These are phyloP conservation scores for Momotus momota DNA, from an alignment of 2,797 vertebrate species.

Conservation along the genomic window DNA sequence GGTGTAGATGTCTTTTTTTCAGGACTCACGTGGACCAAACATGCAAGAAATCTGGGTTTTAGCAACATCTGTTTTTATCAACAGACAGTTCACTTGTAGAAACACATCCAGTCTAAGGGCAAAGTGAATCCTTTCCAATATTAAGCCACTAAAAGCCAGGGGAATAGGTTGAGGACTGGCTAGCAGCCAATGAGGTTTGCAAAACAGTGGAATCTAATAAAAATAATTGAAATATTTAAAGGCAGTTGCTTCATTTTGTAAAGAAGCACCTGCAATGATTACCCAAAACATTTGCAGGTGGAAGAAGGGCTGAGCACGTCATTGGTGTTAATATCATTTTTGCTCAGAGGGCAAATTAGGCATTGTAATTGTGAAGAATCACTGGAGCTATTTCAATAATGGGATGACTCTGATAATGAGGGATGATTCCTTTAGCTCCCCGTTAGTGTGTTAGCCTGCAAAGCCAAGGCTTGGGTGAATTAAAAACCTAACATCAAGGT, in stretches of 20 bases:
- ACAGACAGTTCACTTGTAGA: conserved; percentile 30
- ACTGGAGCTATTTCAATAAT: conserved; percentile 40
- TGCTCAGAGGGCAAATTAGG: conserved; percentile 66
- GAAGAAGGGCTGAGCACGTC: conserved; percentile 65
- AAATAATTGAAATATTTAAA: conserved; percentile 74
- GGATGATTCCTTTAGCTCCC: conserved; percentile 39
- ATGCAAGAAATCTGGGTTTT: not conserved
- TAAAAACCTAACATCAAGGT: not conserved
- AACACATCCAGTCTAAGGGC: conserved; percentile 54
- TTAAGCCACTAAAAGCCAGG: conserved; percentile 50
- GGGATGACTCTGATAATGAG: conserved; percentile 59
- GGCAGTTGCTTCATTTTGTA: conserved; percentile 58
- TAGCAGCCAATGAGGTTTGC: conserved; percentile 66
- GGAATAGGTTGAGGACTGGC: conserved; percentile 50
- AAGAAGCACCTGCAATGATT: conserved; percentile 70
- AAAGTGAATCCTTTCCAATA: conserved; percentile 27
- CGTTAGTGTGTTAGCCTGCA: not conserved
- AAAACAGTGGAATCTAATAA: conserved; percentile 67
- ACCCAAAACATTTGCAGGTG: conserved; percentile 66
- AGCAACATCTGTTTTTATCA: conserved; percentile 46
- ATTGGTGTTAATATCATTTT: conserved; percentile 55
- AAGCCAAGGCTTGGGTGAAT: not conserved
- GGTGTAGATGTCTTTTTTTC: not conserved
- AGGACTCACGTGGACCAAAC: not conserved
- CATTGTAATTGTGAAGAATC: conserved; percentile 59